A percentile compares a stretch with the other conserved stretches of the same genome.
Evolutionary conservation across 2,797 vertebrate genomes (phyloP).

Genomic region (Leptoclinus maculatus): DNA sequence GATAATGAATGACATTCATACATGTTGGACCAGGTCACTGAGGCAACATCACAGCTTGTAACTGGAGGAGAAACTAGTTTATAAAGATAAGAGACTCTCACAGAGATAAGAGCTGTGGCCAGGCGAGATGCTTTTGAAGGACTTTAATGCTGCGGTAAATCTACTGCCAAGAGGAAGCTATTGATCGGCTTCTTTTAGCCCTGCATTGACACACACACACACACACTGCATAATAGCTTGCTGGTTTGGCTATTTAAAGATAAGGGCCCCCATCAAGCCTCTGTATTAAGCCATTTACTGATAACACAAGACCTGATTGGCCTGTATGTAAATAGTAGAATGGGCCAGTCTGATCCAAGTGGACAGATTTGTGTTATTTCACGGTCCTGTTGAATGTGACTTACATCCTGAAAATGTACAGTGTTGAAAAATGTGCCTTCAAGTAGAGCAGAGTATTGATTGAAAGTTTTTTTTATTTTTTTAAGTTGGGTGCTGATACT

Average conservation of each 20-base stretch:
- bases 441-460: background rate
- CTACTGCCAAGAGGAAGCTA: slow-evolving; percentile 49
- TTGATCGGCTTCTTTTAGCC: slow-evolving; percentile 48
- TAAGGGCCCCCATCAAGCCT: slow-evolving; percentile 49
- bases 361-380: slow-evolving; percentile 6
- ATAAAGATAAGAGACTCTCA: slow-evolving; percentile 43
- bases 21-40: background rate
- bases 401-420: background rate
- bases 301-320: slow-evolving; percentile 53
- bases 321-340: slow-evolving; percentile 64
- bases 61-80: slow-evolving; percentile 11
- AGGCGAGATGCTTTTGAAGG: slow-evolving; percentile 15
- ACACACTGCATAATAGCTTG: background rate
- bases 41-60: background rate
- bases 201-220: background rate
- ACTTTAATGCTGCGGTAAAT: slow-evolving; percentile 49
- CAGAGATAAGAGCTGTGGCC: slow-evolving; percentile 26
- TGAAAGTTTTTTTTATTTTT: background rate
- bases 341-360: background rate
- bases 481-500: background rate
- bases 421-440: background rate
- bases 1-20: slow-evolving; percentile 1
- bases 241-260: slow-evolving; percentile 58
- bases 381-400: background rate
- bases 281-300: slow-evolving; percentile 51